Evolutionary conservation across 2,888 invertebrate species (phyloP), one percentile per base, ranked within the genome.

Genomic region (Timema cristinae): DNA sequence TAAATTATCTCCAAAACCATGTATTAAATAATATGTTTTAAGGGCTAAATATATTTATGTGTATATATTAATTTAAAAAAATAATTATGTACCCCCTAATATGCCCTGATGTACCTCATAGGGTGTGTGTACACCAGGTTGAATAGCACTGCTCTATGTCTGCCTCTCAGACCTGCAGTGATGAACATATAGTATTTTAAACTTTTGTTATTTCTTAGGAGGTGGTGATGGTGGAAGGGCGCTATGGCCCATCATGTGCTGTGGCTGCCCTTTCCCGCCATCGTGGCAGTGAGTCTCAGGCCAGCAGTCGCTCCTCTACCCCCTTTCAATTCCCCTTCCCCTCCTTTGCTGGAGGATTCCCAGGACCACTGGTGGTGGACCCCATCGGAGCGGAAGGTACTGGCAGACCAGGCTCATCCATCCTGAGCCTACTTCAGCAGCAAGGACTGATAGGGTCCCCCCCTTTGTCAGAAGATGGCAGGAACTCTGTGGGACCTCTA

Each of bases 301-400:
- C 82, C 76, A 83, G 83, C 78, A 84, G 84, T 75, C 79, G 84
- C 52, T 83, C 84, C 15, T 85, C 87, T 63, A 85, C 87, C 32
- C 87, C 88, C 50, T 87, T 87, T 78, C 84, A 85, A 71, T 84
- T 87, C 75, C 86, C 86, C 9, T 87, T 87, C 77, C 82, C 84
- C 48, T 84, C 86, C 50, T 83, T 84, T 66, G 80, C 86, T 13
- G 79, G 83, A 75, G 82, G 82, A 70, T 77, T 82, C 75, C 81
- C 82, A 79, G 85, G 84, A 75, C 81, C 86, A 75, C 86, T 86
- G 77, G 86, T 82, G 1, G 81, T 82, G 8, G 77, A 82, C 72
- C 82, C 82, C 68, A 82, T 75, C 76, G 82, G 63, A 10, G 75
- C 72, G 54, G 76, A 83, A 51, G 72, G 71, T 54, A 8, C 71